Conservation (phyloP, 2,888 invertebrate species). For the Coelinius sp. region DNA sequence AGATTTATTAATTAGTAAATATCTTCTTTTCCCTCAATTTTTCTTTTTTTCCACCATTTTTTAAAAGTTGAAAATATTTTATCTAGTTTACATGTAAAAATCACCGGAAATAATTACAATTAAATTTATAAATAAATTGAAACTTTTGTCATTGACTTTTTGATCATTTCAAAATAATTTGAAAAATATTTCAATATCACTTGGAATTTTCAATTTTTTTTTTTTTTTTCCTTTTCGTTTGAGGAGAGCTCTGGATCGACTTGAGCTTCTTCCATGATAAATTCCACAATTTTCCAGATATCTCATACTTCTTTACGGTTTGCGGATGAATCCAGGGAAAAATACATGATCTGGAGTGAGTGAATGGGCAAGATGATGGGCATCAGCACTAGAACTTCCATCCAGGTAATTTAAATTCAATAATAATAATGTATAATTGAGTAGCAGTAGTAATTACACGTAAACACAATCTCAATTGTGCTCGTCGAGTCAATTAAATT, state of each 20-base stretch:
- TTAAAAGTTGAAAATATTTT: no score
- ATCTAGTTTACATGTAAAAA: no score
- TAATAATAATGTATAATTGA: neutral
- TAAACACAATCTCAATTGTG: neutral
- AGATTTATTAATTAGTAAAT: no score
- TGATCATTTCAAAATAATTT: neutral
- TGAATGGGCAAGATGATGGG: neutral
- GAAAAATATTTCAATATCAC: neutral
- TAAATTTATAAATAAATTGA: no score
- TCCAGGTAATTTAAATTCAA: neutral
- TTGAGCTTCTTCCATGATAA: no score
- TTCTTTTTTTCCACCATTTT: no score
- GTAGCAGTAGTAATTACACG: neutral
- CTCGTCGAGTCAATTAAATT: neutral
- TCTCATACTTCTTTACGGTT: no score
- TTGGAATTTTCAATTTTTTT: neutral
- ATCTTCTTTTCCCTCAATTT: no score
- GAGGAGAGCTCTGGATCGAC: neutral
- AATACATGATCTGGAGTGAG: neutral
- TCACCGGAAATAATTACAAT: no score
- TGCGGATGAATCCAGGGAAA: no score
- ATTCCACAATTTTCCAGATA: neutral
- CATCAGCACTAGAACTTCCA: neutral
- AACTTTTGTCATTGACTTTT: neutral
- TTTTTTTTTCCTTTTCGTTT: neutral